Base-by-base conservation (phyloP, 1,140 invertebrate genomes). In the Phocides pigmalion region DNA sequence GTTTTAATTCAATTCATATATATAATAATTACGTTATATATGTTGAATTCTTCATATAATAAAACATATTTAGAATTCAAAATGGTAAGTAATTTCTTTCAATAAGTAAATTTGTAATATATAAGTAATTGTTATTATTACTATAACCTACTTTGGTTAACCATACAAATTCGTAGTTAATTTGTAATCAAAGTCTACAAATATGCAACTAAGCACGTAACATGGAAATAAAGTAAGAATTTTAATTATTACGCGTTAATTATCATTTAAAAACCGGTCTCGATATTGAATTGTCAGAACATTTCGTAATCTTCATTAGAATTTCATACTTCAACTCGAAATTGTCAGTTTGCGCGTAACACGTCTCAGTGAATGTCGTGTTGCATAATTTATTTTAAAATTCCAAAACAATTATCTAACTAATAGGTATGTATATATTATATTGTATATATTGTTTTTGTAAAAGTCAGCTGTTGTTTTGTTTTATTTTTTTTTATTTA, bases 391-490 rank as follows among this genome's bases (percentile, higher is more conserved):
- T n/a, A 35, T n/a, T 35, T 35, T 35, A n/a, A 35, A n/a, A 35
- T 28, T 28, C 25, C 25, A n/a, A n/a, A n/a, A 32, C 9, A 16
- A 16, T 6, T 19, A 41, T 14, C 4, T 44, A 44, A 5, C 42
- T 19, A 19, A 44, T 15, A 44, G 42, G 42, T 44, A 44, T 9
- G 42, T 44, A 11, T 44, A 17, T 51, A 41, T 37, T 51, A 19
- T 53, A 16, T 50, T 12, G 28, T 42, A 19, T 42, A 49, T 16
- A 22, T 6, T 22, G 2, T 22, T 22, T 22, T 22, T 22, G 2
- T 22, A 3, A 22, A 22, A n/a, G n/a, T n/a, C n/a, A n/a, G n/a
- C n/a, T n/a, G n/a, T n/a, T n/a, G n/a, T n/a, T n/a, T n/a, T n/a
- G n/a, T n/a, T n/a, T n/a, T n/a, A n/a, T n/a, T 28, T 28, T 28